Conservation (phyloP, 2,797 vertebrate genomes). For the Aldrovandia affinis region DNA sequence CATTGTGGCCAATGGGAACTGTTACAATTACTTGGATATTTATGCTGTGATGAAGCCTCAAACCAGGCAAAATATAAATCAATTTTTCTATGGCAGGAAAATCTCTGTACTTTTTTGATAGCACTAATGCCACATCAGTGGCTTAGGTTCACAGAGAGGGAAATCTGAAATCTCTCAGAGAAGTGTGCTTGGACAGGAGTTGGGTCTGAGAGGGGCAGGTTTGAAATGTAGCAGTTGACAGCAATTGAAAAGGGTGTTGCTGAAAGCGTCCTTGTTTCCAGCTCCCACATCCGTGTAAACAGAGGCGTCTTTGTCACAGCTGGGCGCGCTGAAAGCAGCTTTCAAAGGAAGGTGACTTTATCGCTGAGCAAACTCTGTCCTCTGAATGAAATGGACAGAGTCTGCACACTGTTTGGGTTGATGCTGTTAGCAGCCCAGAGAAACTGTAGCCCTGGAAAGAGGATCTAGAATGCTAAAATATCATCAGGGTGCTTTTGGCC, state of each 20-base stretch:
- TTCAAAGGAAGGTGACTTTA: conserved; percentile 16
- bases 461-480: not conserved
- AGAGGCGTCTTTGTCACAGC: conserved; percentile 38
- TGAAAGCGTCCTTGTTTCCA: not conserved
- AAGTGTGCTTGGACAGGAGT: not conserved
- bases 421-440: not conserved
- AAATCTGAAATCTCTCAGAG: not conserved
- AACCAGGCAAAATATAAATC: not conserved
- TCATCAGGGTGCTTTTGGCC: not conserved
- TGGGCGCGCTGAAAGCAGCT: conserved; percentile 22
- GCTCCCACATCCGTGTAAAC: conserved; percentile 9
- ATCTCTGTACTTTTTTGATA: not conserved
- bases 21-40: not conserved
- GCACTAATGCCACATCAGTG: not conserved
- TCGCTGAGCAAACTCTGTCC: conserved; percentile 8
- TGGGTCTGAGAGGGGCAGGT: not conserved
- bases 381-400: not conserved
- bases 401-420: not conserved
- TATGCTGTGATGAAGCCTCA: not conserved
- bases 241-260: not conserved
- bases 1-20: not conserved
- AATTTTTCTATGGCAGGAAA: not conserved
- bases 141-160: not conserved
- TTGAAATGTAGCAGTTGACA: not conserved
- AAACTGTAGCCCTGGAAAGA: not conserved